Evolutionary conservation across 2,113 vertebrate species (phyloP), one percentile per base, ranked within the genome.

Genomic region (Takifugu flavidus): DNA sequence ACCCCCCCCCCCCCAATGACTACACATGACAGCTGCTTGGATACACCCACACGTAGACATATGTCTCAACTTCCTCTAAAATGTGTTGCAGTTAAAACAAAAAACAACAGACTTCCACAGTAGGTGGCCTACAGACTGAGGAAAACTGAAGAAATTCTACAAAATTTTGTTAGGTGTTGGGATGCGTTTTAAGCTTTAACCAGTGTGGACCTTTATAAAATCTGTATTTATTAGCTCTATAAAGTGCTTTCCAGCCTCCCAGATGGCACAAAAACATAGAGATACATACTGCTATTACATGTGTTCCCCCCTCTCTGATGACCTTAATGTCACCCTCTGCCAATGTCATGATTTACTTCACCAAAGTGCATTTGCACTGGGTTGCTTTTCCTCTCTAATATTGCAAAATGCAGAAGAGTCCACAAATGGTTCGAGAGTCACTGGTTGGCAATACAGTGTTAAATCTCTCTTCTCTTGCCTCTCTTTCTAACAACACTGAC

Each of bases 1-100:
- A 51, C 42, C 53, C 14, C 55, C 59, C 44, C 39, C 62, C 65
- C 54, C 67, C 67, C 62, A 74, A 67, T 74, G 75, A 70, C 65
- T 49, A 11, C 62, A 82, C 73, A 63, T 72, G 66, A 56, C 79
- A 85, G 70, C 77, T 80, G 77, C 59, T 25, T 56, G 11, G 29
- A 49, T 43, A 53, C 55, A 62, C 75, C 53, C 67, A 54, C 58
- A 59, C 0, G 34, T 5, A 46, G n/a, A 63, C 47, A 68, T 61
- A 74, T 46, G 50, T 56, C 29, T 20, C 62, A 54, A 60, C 53
- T 56, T 14, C 20, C 8, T 49, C 47, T 47, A 68, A 59, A 62
- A 65, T 31, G 65, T 64, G 78, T 74, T 71, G 74, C 20, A 73
- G 45, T 10, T 13, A 42, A 45, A 53, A 58, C 13, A 66, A 43